Base-by-base conservation (phyloP, 2,797 vertebrate genomes). In the Odontamblyopus lacepedii region DNA sequence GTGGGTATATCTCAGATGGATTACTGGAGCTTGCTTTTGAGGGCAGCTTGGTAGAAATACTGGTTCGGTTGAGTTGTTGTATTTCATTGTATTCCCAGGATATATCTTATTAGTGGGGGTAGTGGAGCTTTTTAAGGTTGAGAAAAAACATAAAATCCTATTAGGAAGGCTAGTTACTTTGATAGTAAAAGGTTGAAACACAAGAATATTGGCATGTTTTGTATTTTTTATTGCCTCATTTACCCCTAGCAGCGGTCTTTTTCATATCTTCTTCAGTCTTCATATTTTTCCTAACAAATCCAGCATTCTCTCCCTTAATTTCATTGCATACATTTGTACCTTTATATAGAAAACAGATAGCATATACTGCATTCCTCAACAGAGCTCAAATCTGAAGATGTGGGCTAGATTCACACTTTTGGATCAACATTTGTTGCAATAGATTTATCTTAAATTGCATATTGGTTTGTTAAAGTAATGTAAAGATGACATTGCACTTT, bases 41-140 rank as follows among this genome's bases (percentile, higher is more conserved):
- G 78, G 65, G 72, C 76, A 78, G 73, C 77, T 83, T 11, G 44
- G 70, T 78, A 77, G 69, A 84, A 88, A 78, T 71, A 19, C 51
- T 79, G 69, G 84, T 82, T 85, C 80, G 81, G 75, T 5, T 50
- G 57, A 60, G 27, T 30, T 23, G 68, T 70, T 71, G 71, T 69
- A n/a, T 62, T 81, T 78, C 79, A 64, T 71, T n/a, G 29, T 60
- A 60, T 60, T 57, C n/a, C 27, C 56, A 13, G 64, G 44, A 70
- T 35, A 63, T 67, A 67, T 70, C 79, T 89, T 83, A 83, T 91
- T 85, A 90, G 74, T 51, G 75, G 65, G 72, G 44, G 70, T 65
- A 79, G 82, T 85, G 71, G 76, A 77, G 74, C 71, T 60, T 74
- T 16, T 11, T 29, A 30, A 60, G 79, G 71, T 63, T 11, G 9